A percentile compares a stretch with the other conserved stretches of the same genome.
Evolutionary conservation across 2,888 invertebrate genomes (phyloP).

Genomic region (Heliconius hortense): DNA sequence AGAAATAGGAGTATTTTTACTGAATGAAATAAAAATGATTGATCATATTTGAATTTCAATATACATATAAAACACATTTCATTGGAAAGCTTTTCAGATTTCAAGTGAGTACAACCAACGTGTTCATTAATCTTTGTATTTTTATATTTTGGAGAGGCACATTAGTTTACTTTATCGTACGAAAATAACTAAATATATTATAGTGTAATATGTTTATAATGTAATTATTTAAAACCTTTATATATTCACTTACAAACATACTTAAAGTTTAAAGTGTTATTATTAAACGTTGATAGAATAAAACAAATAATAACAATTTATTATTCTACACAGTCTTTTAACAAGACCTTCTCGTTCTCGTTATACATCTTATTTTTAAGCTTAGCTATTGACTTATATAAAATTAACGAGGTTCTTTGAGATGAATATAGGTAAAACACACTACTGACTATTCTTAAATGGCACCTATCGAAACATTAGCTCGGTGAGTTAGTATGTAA

Average conservation of each 20-base stretch:
- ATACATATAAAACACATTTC: not conserved
- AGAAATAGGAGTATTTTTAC: not conserved
- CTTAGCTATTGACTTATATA: not conserved
- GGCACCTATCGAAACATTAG: not conserved
- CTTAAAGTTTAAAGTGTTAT: not conserved
- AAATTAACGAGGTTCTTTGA: too few species aligned
- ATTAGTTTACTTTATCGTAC: not conserved
- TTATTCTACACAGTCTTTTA: not conserved
- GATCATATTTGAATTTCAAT: conserved; percentile 19
- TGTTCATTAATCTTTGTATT: conserved; percentile 4
- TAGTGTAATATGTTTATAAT: not conserved
- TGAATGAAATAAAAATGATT: not conserved
- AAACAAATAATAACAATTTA: not conserved
- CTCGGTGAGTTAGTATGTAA: too few species aligned
- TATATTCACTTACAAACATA: not conserved
- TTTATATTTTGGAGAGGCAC: not conserved
- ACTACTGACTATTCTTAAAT: not conserved
- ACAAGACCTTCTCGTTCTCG: too few species aligned
- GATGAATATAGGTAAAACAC: not conserved
- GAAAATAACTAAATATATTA: not conserved
- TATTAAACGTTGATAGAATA: not conserved
- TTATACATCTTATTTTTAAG: not conserved
- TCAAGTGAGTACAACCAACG: not conserved
- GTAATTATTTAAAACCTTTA: too few species aligned
- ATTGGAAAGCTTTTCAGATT: conserved; percentile 7